A percentile compares a stretch with the other conserved stretches of the same genome.
phyloP scores from a whole-genome alignment of 1,140 invertebrate genomes.

The Drosophila mojavensis region DNA sequence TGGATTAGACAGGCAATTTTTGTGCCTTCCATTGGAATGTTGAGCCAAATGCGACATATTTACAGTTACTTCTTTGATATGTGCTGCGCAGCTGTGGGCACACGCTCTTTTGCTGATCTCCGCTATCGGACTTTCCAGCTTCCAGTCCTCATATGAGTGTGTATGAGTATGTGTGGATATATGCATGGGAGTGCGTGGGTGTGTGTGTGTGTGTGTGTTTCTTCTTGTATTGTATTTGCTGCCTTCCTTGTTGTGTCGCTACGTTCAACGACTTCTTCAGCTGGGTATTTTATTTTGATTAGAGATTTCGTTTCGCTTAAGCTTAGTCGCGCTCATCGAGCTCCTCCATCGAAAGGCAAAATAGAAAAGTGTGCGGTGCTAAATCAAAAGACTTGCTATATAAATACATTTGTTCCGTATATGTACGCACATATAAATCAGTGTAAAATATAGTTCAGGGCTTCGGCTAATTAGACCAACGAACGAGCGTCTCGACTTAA shows the following conservation, averaged over 20 bases:
- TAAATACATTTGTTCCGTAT: constrained; percentile 10
- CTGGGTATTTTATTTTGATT: constrained; percentile 60
- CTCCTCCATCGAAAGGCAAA: constrained; percentile 21
- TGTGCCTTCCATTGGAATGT: constrained; percentile 14
- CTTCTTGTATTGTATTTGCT: constrained; percentile 15
- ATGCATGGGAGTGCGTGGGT: neutral
- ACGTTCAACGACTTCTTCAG: constrained; percentile 54
- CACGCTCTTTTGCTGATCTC: constrained; percentile 22
- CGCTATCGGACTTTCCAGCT: constrained; percentile 16
- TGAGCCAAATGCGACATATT: neutral
- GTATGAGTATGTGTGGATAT: neutral
- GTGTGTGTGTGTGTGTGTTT: constrained; percentile 15
- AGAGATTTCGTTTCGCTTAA: constrained; percentile 43
- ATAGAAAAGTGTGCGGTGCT: constrained; percentile 13
- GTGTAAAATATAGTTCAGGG: constrained; percentile 53
- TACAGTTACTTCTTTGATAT: constrained; percentile 24
- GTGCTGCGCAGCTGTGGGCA: neutral
- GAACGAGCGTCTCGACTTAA: constrained; percentile 23
- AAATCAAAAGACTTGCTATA: constrained; percentile 32
- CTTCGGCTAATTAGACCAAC: constrained; percentile 50
- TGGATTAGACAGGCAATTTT: neutral
- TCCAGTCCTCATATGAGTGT: neutral
- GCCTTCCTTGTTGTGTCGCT: constrained; percentile 8
- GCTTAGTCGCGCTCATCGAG: constrained; percentile 24
- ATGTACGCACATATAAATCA: constrained; percentile 27